Base-by-base conservation (phyloP, 1,140 invertebrate genomes). In the Grapholita molesta region DNA sequence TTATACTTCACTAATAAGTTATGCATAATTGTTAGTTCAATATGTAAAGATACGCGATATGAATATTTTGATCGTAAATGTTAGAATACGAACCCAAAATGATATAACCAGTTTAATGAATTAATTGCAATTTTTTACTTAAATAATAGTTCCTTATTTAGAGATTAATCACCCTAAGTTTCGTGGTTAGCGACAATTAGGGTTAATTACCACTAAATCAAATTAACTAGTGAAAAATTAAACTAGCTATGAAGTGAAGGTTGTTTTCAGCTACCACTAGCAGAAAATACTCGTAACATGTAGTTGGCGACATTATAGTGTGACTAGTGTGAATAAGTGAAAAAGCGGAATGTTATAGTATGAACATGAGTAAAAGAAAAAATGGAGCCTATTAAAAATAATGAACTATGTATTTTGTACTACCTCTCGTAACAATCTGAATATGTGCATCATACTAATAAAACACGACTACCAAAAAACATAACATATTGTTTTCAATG, bases 131-230 rank as follows among this genome's bases (percentile, higher is more conserved):
- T 18, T 0, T 18, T 8, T 48, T 21, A 7, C 15, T 48, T n/a
- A 12, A 15, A 48, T 18, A 18, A 3, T 48, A 48, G 18, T 48
- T 48, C 8, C 42, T 48, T 48, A 48, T 55, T 55, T 55, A 25
- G 12, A 28, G 9, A 55, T 55, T 55, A 55, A 55, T 55, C 53
- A 55, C 12, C 53, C 11, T 3, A 21, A 7, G 21, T 55, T 55
- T 28, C 53, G 53, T 55, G 53, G 25, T 55, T 25, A 55, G 23
- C 53, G 21, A 55, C 53, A 28, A 55, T 55, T 55, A 55, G 24
- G 53, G 53, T 55, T 55, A 55, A 55, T 55, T 55, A 55, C 53
- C 24, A 55, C 53, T 55, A 55, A 55, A 55, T 55, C 53, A 55
- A 55, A 55, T 55, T 55, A 55, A 55, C 23, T 11, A 55, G 53